Percentiles rank a stretch among this genome's conserved stretches.
These are phyloP conservation scores for Drosophila nebulosa DNA, from an alignment of 1,140 invertebrate genomes.

Conservation along the genomic window DNA sequence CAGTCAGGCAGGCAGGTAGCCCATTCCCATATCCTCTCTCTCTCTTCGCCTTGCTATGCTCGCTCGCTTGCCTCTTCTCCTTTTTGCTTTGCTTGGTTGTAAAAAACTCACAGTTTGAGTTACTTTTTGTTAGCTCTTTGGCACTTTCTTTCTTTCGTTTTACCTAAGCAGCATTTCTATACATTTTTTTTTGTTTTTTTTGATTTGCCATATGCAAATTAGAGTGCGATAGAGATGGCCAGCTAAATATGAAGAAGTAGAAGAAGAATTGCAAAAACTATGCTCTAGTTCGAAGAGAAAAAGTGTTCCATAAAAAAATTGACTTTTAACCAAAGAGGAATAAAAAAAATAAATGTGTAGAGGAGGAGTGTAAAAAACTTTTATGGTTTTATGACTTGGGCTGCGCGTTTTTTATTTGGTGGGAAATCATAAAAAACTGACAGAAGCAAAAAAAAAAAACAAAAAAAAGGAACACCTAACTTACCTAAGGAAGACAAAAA, in stretches of 20 bases:
- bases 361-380: slow-evolving; percentile 35
- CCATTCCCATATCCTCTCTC: background rate
- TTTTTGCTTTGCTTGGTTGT: slow-evolving; percentile 19
- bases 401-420: slow-evolving; percentile 35
- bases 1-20: slow-evolving; percentile 58
- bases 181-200: slow-evolving; percentile 5
- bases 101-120: slow-evolving; percentile 47
- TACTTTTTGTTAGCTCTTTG: slow-evolving; percentile 37
- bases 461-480: no score
- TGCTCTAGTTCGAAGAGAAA: background rate
- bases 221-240: slow-evolving; percentile 38
- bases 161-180: slow-evolving; percentile 39
- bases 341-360: slow-evolving; percentile 19
- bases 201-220: slow-evolving; percentile 62
- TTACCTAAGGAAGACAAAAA: slow-evolving; percentile 25
- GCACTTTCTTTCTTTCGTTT: slow-evolving; percentile 11
- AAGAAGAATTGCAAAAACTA: background rate
- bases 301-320: slow-evolving; percentile 27
- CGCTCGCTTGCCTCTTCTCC: background rate
- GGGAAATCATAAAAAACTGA: slow-evolving; percentile 39
- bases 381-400: slow-evolving; percentile 56
- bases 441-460: slow-evolving; percentile 1
- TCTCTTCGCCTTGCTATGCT: background rate
- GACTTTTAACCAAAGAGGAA: slow-evolving; percentile 18
- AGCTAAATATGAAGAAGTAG: background rate